Conservation (phyloP, 2,888 invertebrate species). For the Acronicta psi region DNA sequence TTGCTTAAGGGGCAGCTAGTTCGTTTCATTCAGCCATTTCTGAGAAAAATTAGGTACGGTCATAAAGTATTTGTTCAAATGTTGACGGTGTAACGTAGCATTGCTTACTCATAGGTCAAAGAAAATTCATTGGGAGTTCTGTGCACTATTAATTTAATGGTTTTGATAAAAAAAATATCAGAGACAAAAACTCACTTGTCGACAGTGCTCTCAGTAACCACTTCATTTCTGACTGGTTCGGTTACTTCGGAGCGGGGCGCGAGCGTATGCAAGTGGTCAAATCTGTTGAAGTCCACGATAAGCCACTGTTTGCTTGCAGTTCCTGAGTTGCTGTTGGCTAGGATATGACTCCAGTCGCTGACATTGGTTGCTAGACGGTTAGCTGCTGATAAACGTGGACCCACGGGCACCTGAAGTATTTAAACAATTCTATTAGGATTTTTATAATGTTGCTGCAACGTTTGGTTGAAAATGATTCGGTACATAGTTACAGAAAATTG, state of each 20-base stretch:
- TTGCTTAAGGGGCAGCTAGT: slow-evolving; percentile 6
- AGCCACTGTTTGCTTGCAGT: slow-evolving; percentile 97
- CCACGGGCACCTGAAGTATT: slow-evolving; percentile 89
- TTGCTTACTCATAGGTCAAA: background rate
- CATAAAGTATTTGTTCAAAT: slow-evolving; percentile 5
- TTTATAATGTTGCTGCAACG: background rate
- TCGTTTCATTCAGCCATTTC: slow-evolving; percentile 20
- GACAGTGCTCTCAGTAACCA: slow-evolving; percentile 73
- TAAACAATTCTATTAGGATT: background rate
- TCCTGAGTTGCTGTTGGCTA: slow-evolving; percentile 92
- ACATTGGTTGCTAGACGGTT: slow-evolving; percentile 93
- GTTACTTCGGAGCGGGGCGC: slow-evolving; percentile 35
- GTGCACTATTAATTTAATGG: background rate
- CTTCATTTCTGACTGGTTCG: slow-evolving; percentile 60
- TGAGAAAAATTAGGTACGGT: slow-evolving; percentile 24
- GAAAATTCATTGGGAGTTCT: background rate
- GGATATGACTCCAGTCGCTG: slow-evolving; percentile 92
- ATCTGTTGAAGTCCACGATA: slow-evolving; percentile 92
- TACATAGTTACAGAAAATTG: too few species aligned
- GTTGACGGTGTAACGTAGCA: background rate
- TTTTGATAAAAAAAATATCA: background rate
- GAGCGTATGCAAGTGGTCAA: slow-evolving; percentile 70
- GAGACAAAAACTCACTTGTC: slow-evolving; percentile 69
- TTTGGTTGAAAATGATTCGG: too few species aligned
- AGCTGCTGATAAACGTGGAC: slow-evolving; percentile 94